phyloP scores from a whole-genome alignment of 2,888 invertebrate genomes.

The Drosophila robusta region DNA sequence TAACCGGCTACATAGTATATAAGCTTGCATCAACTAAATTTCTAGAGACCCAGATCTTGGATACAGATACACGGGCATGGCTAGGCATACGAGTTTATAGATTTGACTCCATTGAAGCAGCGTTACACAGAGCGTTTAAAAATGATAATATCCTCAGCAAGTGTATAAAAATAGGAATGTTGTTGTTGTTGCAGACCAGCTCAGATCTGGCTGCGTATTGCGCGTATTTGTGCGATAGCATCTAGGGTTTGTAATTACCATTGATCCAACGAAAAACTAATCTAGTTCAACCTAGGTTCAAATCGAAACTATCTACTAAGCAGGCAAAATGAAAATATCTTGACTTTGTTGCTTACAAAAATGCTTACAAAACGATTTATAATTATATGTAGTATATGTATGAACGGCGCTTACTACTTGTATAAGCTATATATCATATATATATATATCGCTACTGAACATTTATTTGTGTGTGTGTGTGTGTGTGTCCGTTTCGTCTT shows the following conservation, averaged over 20 bases:
- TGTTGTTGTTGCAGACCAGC: conserved; percentile 24
- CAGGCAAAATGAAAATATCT: conserved; percentile 6
- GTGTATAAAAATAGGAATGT: conserved; percentile 55
- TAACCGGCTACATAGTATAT: conserved; percentile 3
- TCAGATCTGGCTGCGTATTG: conserved; percentile 34
- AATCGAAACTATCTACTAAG: conserved; percentile 30
- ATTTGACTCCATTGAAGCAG: neutral
- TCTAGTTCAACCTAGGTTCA: conserved; percentile 7
- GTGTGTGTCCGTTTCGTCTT: conserved; percentile 6
- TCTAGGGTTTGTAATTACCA: conserved; percentile 12
- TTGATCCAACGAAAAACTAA: conserved; percentile 26
- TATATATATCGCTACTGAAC: conserved; percentile 34
- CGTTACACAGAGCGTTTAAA: neutral
- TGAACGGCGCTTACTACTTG: conserved; percentile 9
- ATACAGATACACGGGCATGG: neutral
- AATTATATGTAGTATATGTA: conserved; percentile 29
- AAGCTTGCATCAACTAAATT: neutral
- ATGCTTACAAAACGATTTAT: conserved; percentile 47
- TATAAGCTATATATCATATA: conserved; percentile 24
- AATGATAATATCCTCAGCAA: conserved; percentile 29
- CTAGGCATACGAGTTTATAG: neutral
- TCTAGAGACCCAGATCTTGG: neutral
- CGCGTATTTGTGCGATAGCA: conserved; percentile 45
- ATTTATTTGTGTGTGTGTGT: conserved; percentile 27
- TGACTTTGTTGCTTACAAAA: conserved; percentile 45